These are phyloP conservation scores for Pocillopora damicornis DNA, from an alignment of 64 coral and sea anemone species.

Conservation along the genomic window DNA sequence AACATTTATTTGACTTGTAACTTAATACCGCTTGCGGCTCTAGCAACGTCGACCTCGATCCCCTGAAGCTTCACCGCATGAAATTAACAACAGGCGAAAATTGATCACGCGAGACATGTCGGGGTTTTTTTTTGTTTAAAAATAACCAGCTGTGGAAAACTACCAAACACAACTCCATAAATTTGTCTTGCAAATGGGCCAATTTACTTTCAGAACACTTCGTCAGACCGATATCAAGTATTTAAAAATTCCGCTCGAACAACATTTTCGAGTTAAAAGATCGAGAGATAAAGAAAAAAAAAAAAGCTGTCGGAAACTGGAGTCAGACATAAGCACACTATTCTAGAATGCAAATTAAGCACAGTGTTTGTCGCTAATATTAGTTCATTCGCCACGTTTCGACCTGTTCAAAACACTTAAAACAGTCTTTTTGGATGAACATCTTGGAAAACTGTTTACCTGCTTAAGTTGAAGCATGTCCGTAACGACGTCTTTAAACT, in stretches of 20 bases:
- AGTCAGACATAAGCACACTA: too few species aligned
- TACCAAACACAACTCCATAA: background rate
- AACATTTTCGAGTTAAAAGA: background rate
- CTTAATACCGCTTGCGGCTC: background rate
- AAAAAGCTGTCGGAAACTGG: background rate
- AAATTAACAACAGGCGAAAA: slow-evolving; percentile 29
- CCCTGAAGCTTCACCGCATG: background rate
- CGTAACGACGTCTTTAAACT: slow-evolving; percentile 88
- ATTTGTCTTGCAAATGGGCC: background rate
- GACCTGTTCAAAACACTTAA: background rate
- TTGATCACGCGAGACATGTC: background rate
- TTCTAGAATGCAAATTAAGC: slow-evolving; percentile 19
- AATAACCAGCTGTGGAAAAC: background rate
- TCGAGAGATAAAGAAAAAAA: background rate
- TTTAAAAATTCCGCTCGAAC: background rate
- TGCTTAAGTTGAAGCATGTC: slow-evolving; percentile 95
- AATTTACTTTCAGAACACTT: too few species aligned
- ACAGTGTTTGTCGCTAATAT: background rate
- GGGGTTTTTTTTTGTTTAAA: background rate
- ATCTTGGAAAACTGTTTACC: slow-evolving; percentile 22
- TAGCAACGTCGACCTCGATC: background rate
- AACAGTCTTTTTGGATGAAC: background rate
- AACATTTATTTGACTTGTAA: background rate
- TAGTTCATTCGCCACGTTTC: background rate
- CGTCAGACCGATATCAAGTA: too few species aligned